These are phyloP conservation scores for Beaufortia kweichowensis DNA, from an alignment of 2,113 vertebrate species.

Conservation along the genomic window DNA sequence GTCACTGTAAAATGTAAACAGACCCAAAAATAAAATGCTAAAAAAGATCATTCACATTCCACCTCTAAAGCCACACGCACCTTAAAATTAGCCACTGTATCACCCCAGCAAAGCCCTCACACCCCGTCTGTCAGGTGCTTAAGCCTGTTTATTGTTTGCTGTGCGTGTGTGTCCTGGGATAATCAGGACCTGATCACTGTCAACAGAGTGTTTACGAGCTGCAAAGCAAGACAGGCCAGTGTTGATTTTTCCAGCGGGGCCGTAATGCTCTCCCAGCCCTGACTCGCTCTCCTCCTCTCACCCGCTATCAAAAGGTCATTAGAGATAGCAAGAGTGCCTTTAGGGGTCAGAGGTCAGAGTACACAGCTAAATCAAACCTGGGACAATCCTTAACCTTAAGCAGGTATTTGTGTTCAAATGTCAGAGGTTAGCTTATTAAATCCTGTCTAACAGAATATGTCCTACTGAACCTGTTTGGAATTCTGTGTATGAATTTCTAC, in stretches of 20 bases:
- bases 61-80: background rate
- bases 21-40: slow-evolving; percentile 34
- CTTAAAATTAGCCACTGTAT: slow-evolving; percentile 34
- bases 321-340: slow-evolving; percentile 63
- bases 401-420: slow-evolving; percentile 30
- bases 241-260: slow-evolving; percentile 68
- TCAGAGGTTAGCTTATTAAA: slow-evolving; percentile 32
- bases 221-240: slow-evolving; percentile 60
- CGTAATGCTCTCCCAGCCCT: slow-evolving; percentile 36
- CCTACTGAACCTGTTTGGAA: background rate
- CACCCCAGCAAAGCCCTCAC: background rate
- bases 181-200: slow-evolving; percentile 65
- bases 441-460: background rate
- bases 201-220: slow-evolving; percentile 72
- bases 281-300: slow-evolving; percentile 9
- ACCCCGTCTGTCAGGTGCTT: slow-evolving; percentile 9
- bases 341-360: slow-evolving; percentile 46
- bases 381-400: slow-evolving; percentile 14
- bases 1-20: background rate
- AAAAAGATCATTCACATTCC: slow-evolving; percentile 19
- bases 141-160: slow-evolving; percentile 59
- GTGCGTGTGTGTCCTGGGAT: slow-evolving; percentile 58
- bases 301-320: slow-evolving; percentile 66
- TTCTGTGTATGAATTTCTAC: background rate
- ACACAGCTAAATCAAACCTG: slow-evolving; percentile 46